Percentiles rank a stretch among this genome's conserved stretches.
These are phyloP conservation scores for Trypoxylus dichotomus DNA, from an alignment of 1,140 invertebrate genomes.

Conservation along the genomic window DNA sequence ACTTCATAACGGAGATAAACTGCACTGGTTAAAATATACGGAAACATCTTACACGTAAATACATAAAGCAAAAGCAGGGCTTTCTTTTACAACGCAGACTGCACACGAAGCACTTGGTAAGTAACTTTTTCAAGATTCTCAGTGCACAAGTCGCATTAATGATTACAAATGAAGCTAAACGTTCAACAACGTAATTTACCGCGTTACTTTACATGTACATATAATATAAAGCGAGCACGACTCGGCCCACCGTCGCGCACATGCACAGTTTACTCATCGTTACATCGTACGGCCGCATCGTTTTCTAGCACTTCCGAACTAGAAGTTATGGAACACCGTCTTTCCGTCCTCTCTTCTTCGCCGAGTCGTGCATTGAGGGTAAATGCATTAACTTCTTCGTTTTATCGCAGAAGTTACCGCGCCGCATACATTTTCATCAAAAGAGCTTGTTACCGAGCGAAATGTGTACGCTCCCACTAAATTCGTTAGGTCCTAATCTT, in stretches of 20 bases:
- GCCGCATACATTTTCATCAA: conserved; percentile 18
- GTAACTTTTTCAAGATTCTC: too few species aligned
- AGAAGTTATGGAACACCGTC: neutral
- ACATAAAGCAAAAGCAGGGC: too few species aligned
- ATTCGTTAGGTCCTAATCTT: conserved; percentile 16
- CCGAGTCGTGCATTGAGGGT: neutral
- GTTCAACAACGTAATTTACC: neutral
- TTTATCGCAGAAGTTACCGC: neutral
- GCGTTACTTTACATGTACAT: neutral
- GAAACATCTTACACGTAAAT: too few species aligned
- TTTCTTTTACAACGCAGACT: too few species aligned
- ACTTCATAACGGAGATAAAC: too few species aligned
- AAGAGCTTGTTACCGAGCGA: neutral
- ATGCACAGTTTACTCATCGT: neutral
- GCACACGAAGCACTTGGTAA: too few species aligned
- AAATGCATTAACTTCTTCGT: conserved; percentile 17
- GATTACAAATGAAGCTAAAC: too few species aligned
- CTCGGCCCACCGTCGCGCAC: neutral
- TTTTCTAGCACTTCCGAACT: neutral
- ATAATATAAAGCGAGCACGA: neutral
- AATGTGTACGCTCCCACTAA: conserved; percentile 12
- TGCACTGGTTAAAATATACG: too few species aligned
- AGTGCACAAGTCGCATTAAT: too few species aligned
- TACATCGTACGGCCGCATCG: neutral
- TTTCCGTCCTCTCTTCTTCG: neutral